Evolutionary conservation across 2,888 invertebrate species (phyloP).

Genomic region (Lepidocyrtinus sp.): DNA sequence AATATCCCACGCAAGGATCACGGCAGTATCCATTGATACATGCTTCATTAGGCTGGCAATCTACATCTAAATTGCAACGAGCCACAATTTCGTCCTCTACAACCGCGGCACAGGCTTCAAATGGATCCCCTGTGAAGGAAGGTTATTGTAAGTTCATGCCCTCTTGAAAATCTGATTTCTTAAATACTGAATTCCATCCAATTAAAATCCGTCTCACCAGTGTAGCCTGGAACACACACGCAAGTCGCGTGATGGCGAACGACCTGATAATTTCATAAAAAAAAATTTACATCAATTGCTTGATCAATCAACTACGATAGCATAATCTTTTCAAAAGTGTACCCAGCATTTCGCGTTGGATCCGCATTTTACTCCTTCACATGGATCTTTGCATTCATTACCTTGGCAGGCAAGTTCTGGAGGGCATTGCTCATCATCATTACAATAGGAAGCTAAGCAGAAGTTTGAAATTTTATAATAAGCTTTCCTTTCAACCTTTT

Average conservation of each 20-base stretch:
- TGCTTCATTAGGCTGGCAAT: constrained; percentile 66
- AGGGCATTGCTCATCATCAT: constrained; percentile 69
- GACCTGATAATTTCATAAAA: constrained; percentile 27
- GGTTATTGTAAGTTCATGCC: too few species aligned
- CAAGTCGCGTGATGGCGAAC: constrained; percentile 69
- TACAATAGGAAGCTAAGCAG: constrained; percentile 66
- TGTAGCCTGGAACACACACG: constrained; percentile 67
- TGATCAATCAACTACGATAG: too few species aligned
- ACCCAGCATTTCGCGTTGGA: constrained; percentile 69
- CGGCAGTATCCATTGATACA: constrained; percentile 69
- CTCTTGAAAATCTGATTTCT: too few species aligned
- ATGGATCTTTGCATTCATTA: constrained; percentile 66
- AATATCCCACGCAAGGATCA: constrained; percentile 68
- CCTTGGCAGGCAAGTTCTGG: constrained; percentile 68
- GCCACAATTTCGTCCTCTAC: constrained; percentile 70
- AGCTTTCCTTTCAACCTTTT: background rate
- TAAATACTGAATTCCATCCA: too few species aligned
- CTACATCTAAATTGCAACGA: constrained; percentile 69
- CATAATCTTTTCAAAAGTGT: background rate
- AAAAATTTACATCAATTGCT: too few species aligned
- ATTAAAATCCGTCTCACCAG: too few species aligned
- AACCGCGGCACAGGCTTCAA: constrained; percentile 69
- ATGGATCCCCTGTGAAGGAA: constrained; percentile 69
- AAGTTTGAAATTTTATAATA: background rate
- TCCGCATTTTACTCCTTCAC: constrained; percentile 68